Evolutionary conservation across 2,888 invertebrate species (phyloP).

Genomic region (Heliconius hortense): DNA sequence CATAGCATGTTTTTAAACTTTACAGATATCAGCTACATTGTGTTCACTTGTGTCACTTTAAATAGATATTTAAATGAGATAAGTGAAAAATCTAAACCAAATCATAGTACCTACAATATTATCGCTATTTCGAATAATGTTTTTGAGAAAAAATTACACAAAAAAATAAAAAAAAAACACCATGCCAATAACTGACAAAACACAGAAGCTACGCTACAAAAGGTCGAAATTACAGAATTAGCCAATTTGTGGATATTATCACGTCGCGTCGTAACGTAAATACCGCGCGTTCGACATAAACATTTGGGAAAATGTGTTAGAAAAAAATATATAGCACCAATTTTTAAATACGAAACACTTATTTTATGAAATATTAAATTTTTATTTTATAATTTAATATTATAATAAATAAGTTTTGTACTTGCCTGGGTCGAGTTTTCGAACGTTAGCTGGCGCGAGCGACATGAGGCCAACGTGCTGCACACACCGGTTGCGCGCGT

Average conservation of each 20-base stretch:
- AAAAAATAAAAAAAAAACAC: background rate
- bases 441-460: constrained; percentile 48
- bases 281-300: background rate
- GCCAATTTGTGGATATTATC: background rate
- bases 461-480: constrained; percentile 55
- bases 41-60: background rate
- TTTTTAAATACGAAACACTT: background rate
- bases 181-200: background rate
- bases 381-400: background rate
- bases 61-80: background rate
- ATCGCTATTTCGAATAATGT: background rate
- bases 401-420: constrained; percentile 43
- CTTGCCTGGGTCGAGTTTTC: constrained; percentile 61
- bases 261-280: constrained; percentile 8
- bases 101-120: background rate
- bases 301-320: background rate
- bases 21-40: background rate
- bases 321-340: background rate
- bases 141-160: background rate
- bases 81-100: background rate
- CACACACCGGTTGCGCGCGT: constrained; percentile 66
- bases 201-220: background rate
- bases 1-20: constrained; percentile 27
- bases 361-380: background rate
- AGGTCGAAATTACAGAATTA: background rate